phyloP scores from a whole-genome alignment of 2,113 vertebrate genomes.

The Phrynosoma platyrhinos region DNA sequence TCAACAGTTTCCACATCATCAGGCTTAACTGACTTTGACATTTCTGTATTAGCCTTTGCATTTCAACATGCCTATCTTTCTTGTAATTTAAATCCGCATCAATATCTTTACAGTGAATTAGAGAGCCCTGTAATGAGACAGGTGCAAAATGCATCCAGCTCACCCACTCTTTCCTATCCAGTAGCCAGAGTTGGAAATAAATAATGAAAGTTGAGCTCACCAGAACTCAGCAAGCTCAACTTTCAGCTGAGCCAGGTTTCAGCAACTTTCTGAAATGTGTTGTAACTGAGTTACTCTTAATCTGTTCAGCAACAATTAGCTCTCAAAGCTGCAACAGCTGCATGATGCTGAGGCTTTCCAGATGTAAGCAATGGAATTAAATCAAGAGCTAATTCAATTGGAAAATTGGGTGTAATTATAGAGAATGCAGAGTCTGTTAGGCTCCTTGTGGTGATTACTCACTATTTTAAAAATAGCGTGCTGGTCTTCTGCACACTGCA shows the following conservation, averaged over 20 bases:
- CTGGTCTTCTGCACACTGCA: conserved; percentile 60
- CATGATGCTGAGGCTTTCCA: conserved; percentile 83
- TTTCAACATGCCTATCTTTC: conserved; percentile 65
- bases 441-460: conserved; percentile 77
- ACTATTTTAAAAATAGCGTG: conserved; percentile 74
- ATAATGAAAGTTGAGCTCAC: conserved; percentile 51
- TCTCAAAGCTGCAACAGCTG: conserved; percentile 84
- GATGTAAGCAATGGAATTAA: conserved; percentile 84
- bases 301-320: conserved; percentile 81
- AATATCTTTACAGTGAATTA: conserved; percentile 58
- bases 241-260: conserved; percentile 37
- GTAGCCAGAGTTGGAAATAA: conserved; percentile 55
- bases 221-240: conserved; percentile 18
- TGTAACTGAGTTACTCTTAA: conserved; percentile 78
- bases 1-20: conserved; percentile 50
- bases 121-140: conserved; percentile 51
- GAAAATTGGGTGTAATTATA: conserved; percentile 87
- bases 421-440: conserved; percentile 83
- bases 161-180: conserved; percentile 47
- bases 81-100: conserved; percentile 50
- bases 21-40: conserved; percentile 56
- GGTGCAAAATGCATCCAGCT: conserved; percentile 51
- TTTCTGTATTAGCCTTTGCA: conserved; percentile 62
- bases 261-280: conserved; percentile 69
- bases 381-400: conserved; percentile 86